Evolutionary conservation across 2,113 vertebrate species (phyloP).

Genomic region (Malurus melanocephalus): DNA sequence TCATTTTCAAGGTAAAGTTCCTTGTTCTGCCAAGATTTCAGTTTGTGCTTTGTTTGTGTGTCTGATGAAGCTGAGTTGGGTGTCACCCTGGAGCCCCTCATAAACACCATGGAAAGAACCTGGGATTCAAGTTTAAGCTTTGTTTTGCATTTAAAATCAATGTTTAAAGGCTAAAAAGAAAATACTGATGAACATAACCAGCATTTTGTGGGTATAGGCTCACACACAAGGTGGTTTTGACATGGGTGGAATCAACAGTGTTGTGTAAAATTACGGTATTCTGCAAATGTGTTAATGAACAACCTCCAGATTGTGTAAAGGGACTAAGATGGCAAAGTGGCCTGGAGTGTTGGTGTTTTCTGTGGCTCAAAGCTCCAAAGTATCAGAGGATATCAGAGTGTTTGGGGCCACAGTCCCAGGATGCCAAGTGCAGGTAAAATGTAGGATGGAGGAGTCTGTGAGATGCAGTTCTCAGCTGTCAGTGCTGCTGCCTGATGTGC

Average conservation of each 20-base stretch:
- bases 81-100: not conserved
- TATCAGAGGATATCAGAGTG: not conserved
- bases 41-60: not conserved
- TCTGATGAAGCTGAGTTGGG: not conserved
- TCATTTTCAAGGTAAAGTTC: not conserved
- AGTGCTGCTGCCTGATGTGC: not conserved
- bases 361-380: not conserved
- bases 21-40: not conserved
- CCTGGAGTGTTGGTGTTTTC: not conserved
- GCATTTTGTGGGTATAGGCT: not conserved
- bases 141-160: not conserved
- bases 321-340: not conserved
- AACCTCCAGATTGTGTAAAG: not conserved
- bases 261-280: not conserved
- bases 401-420: not conserved
- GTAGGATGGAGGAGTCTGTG: not conserved
- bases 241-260: not conserved
- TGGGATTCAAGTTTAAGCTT: not conserved
- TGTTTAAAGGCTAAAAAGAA: not conserved
- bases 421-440: fast-evolving
- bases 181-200: not conserved
- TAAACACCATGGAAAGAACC: not conserved
- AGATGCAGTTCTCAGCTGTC: not conserved
- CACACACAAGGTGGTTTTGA: not conserved
- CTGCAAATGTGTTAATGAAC: not conserved